These are phyloP conservation scores for Drosophila mayaguana DNA, from an alignment of 2,888 invertebrate genomes.

Conservation along the genomic window DNA sequence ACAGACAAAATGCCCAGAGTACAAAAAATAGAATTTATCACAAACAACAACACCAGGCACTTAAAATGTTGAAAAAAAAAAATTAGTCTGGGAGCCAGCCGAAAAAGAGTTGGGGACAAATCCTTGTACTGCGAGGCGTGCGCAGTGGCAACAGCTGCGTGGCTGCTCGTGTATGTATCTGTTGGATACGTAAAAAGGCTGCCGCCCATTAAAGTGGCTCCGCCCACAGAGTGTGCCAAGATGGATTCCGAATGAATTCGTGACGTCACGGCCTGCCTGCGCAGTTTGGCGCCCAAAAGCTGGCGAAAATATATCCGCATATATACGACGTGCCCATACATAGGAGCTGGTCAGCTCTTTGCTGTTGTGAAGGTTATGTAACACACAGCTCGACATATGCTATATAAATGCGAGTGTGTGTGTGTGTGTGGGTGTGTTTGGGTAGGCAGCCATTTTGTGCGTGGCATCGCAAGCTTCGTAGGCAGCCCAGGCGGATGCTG, in stretches of 20 bases:
- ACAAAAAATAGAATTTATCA: conserved; percentile 6
- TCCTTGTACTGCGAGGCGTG: conserved; percentile 32
- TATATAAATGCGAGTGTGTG: conserved; percentile 15
- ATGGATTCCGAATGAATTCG: conserved; percentile 66
- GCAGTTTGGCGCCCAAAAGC: conserved; percentile 42
- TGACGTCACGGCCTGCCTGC: conserved; percentile 63
- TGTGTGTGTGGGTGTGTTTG: conserved; percentile 9
- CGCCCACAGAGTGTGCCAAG: conserved; percentile 62
- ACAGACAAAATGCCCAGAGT: conserved; percentile 44
- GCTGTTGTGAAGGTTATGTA: conserved; percentile 76
- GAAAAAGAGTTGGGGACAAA: not conserved
- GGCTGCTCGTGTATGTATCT: conserved; percentile 58
- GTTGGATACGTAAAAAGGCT: conserved; percentile 46
- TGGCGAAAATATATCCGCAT: conserved; percentile 5
- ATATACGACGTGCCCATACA: conserved; percentile 32
- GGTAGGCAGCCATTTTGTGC: conserved; percentile 73
- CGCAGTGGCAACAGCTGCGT: conserved; percentile 34
- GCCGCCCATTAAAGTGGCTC: conserved; percentile 62
- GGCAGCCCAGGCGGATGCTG: conserved; percentile 78
- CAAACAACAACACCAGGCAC: conserved; percentile 36
- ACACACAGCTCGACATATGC: conserved; percentile 29
- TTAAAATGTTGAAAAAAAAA: conserved; percentile 34
- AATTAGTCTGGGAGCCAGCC: not conserved
- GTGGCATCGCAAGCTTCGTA: conserved; percentile 76
- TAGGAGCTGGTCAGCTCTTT: conserved; percentile 40